phyloP scores from a whole-genome alignment of 2,797 vertebrate genomes.

The Acanthurus tractus region DNA sequence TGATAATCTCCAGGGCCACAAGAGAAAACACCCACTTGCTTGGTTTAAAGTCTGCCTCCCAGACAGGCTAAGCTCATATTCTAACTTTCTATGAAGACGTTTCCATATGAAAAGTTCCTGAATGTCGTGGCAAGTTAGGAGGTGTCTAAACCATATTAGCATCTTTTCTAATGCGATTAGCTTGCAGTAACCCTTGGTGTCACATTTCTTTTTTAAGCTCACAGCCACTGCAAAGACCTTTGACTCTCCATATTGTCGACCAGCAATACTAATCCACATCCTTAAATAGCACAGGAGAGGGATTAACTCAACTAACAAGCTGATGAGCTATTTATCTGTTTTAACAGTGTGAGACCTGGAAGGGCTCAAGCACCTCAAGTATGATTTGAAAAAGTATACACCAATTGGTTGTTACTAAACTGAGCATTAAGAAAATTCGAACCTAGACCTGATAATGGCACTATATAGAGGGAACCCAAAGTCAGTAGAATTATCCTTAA shows the following conservation, averaged over 20 bases:
- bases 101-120: slow-evolving; percentile 37
- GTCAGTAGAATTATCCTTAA: background rate
- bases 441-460: background rate
- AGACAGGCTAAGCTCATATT: slow-evolving; percentile 52
- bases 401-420: background rate
- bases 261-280: slow-evolving; percentile 66
- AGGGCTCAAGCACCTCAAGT: background rate
- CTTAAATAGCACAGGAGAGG: slow-evolving; percentile 64
- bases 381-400: slow-evolving; percentile 5
- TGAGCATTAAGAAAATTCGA: background rate
- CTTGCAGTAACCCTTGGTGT: slow-evolving; percentile 17
- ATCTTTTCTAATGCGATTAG: slow-evolving; percentile 34
- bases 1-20: background rate
- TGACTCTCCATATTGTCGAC: slow-evolving; percentile 38
- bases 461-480: background rate
- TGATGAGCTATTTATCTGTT: slow-evolving; percentile 65
- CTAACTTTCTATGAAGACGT: slow-evolving; percentile 28
- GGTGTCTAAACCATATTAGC: slow-evolving; percentile 33
- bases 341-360: slow-evolving; percentile 20
- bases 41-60: slow-evolving; percentile 1
- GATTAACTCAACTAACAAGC: slow-evolving; percentile 65
- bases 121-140: slow-evolving; percentile 11
- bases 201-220: slow-evolving; percentile 29
- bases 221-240: slow-evolving; percentile 14
- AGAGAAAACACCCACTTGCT: slow-evolving; percentile 1